Base-by-base conservation (phyloP, 2,797 vertebrate species). In the Hylomyscus alleni region DNA sequence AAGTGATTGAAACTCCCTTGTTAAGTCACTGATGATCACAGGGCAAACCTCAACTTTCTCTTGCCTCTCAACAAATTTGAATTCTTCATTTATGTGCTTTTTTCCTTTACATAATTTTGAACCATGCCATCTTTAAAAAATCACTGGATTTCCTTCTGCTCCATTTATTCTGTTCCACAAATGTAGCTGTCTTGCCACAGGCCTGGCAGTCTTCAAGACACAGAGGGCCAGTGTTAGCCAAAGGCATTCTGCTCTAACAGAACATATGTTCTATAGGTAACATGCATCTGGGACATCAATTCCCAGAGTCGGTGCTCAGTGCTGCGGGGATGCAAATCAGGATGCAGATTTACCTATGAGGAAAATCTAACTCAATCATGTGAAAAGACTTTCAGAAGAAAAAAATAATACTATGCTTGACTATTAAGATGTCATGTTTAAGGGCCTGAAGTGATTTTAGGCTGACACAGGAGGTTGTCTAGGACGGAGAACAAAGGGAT, bases 31-130 rank as follows among this genome's bases (percentile, higher is more conserved):
- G 19, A 54, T 22, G 22, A 24, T 67, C 40, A 29, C 24, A 89
- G 60, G 37, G 60, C 58, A 84, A 94, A 92, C 12, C 1, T 80
- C 26, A 80, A 89, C 24, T 56, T n/a, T 34, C n/a, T 77, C 56
- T 60, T 34, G 72, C 19, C 29, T 82, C 78, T 69, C 58, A 72
- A 72, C 29, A 62, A 3, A 60, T 14, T 24, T 81, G 52, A 82
- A 20, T 62, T 96, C 44, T 65, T 44, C 17, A 72, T 67, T 80
- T 12, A 6, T 52, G 67, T 69, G 73, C 24, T 77, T 58, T 80
- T 83, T 95, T 69, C n/a, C 24, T 84, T 92, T 90, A 54, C 37
- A 72, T 90, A 84, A 89, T 75, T 29, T 78, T 40, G 15, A n/a
- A 24, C 20, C 58, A 10, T 1, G n/a, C 6, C 62, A 34, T 65